These are phyloP conservation scores for Unio delphinus DNA, from an alignment of 2,888 invertebrate genomes.

Conservation along the genomic window DNA sequence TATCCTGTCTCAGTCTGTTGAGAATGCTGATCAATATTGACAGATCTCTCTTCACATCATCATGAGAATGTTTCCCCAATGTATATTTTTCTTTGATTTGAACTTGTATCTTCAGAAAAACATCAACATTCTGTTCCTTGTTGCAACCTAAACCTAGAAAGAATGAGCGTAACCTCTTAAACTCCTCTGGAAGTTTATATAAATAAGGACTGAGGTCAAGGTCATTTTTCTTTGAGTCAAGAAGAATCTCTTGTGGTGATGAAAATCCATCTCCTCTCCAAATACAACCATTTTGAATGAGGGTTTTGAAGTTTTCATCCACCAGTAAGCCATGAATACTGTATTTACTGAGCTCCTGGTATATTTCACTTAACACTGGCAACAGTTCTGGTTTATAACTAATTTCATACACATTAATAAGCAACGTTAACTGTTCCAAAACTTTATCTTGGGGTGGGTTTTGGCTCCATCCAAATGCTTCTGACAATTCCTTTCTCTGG, in stretches of 20 bases:
- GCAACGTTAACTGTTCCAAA: slow-evolving; percentile 7
- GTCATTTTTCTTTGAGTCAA: slow-evolving; percentile 5
- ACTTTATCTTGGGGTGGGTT: slow-evolving; percentile 6
- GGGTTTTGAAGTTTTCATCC: background rate
- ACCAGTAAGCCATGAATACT: too few species aligned
- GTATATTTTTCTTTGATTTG: slow-evolving; percentile 11
- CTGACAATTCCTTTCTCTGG: background rate
- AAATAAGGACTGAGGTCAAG: slow-evolving; percentile 14
- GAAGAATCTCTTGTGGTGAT: slow-evolving; percentile 3
- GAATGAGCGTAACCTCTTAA: slow-evolving; percentile 5
- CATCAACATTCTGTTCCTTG: slow-evolving; percentile 4
- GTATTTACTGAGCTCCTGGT: too few species aligned
- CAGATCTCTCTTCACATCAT: slow-evolving; percentile 7
- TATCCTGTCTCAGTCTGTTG: slow-evolving; percentile 5
- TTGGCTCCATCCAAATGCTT: background rate
- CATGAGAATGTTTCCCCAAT: background rate
- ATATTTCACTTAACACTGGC: background rate
- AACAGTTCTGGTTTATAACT: slow-evolving; percentile 10
- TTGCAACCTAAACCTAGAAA: slow-evolving; percentile 7
- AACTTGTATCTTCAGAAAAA: slow-evolving; percentile 2
- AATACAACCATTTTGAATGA: background rate
- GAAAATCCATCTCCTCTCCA: slow-evolving; percentile 18
- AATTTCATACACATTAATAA: slow-evolving; percentile 7
- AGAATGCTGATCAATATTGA: slow-evolving; percentile 12
- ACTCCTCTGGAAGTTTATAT: slow-evolving; percentile 13